Percentiles rank a stretch among this genome's conserved stretches.
Evolutionary conservation across 2,797 vertebrate species (phyloP).

Genomic region (Lutjanus campechanus): DNA sequence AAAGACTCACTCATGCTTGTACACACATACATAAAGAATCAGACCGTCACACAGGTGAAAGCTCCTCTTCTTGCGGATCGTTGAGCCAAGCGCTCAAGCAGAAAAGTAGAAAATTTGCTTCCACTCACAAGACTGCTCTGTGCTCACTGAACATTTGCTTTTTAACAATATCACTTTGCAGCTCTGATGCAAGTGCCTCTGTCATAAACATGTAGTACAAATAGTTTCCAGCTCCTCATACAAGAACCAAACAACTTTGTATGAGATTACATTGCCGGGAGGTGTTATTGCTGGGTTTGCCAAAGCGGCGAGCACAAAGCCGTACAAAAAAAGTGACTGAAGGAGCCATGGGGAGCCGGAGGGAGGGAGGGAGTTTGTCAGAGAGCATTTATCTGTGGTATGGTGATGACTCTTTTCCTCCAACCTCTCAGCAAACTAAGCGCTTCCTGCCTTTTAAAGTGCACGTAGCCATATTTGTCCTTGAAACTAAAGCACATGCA

Average conservation of each 20-base stretch:
- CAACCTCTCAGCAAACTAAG: constrained; percentile 74
- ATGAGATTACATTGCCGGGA: constrained; percentile 34
- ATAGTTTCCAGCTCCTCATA: constrained; percentile 16
- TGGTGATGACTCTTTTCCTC: constrained; percentile 83
- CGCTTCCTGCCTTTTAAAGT: constrained; percentile 79
- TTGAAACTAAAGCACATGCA: constrained; percentile 67
- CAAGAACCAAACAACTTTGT: constrained; percentile 29
- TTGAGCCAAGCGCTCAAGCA: constrained; percentile 72
- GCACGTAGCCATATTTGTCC: constrained; percentile 72
- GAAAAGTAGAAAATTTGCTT: constrained; percentile 70
- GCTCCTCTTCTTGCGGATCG: constrained; percentile 66
- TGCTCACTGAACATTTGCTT: constrained; percentile 24
- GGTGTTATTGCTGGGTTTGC: constrained; percentile 40
- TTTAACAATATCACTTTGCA: constrained; percentile 36
- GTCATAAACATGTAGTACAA: constrained; percentile 22
- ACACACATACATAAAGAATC: constrained; percentile 65
- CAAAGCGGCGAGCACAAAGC: constrained; percentile 47
- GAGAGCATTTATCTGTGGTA: constrained; percentile 81
- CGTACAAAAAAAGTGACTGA: constrained; percentile 38
- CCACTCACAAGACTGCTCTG: constrained; percentile 37
- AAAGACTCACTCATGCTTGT: constrained; percentile 56
- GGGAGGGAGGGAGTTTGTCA: constrained; percentile 74
- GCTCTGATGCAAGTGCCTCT: constrained; percentile 10
- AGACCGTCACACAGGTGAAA: constrained; percentile 75
- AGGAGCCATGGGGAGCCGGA: constrained; percentile 62